Evolutionary conservation across 2,797 vertebrate genomes (phyloP).

Genomic region (Chromobotia macracanthus): DNA sequence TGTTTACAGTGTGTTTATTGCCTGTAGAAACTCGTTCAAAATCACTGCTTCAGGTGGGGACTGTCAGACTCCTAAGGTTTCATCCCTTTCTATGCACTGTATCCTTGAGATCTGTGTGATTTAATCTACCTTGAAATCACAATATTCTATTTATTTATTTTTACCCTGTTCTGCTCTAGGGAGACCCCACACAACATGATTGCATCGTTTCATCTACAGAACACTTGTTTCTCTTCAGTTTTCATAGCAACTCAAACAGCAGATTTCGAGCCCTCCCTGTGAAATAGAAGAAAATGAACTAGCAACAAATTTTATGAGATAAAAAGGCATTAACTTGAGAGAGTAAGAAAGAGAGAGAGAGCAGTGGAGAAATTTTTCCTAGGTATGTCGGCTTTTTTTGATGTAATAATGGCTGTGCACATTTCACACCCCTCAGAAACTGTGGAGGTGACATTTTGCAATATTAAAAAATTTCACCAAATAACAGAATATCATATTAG

Average conservation of each 20-base stretch:
- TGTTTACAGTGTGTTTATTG: conserved; percentile 22
- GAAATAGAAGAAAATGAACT: conserved; percentile 52
- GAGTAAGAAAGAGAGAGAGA: conserved; percentile 1
- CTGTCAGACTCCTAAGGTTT: conserved; percentile 28
- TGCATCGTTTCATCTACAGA: conserved; percentile 46
- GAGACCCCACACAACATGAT: conserved; percentile 40
- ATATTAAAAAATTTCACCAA: conserved; percentile 52
- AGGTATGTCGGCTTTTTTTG: conserved; percentile 10
- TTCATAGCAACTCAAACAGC: conserved; percentile 60
- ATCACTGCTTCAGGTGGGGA: conserved; percentile 31
- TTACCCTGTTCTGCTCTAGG: conserved; percentile 18
- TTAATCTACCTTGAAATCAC: conserved; percentile 54
- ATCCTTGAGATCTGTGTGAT: conserved; percentile 45
- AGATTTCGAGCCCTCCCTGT: conserved; percentile 50
- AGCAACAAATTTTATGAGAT: conserved; percentile 60
- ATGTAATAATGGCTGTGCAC: conserved; percentile 23
- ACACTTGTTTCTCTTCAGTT: conserved; percentile 57
- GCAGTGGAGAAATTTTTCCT: conserved; percentile 25
- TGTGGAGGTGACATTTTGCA: conserved; percentile 44
- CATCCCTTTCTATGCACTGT: conserved; percentile 37
- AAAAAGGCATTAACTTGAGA: conserved; percentile 52
- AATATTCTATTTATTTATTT: conserved; percentile 15
- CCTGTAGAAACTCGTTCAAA: conserved; percentile 32
- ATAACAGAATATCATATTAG: conserved; percentile 48
- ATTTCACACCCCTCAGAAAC: conserved; percentile 29